Percentiles rank a stretch among this genome's conserved stretches.
Conservation (phyloP, 64 coral and sea anemone species). For the Pachyseris speciosa region DNA sequence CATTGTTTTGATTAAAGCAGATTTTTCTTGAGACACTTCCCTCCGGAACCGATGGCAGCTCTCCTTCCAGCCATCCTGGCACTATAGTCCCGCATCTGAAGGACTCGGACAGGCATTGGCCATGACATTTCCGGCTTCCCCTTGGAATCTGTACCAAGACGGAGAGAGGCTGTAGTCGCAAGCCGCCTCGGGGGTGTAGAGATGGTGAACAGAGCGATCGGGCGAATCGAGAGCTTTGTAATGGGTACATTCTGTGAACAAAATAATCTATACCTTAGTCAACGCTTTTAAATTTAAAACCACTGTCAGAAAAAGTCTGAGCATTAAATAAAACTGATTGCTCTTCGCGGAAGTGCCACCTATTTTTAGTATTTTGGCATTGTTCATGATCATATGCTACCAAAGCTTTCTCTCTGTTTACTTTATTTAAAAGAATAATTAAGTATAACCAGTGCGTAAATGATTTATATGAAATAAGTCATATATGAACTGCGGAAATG, state of each 20-base stretch:
- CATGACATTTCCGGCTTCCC: slow-evolving; percentile 40
- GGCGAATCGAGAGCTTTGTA: slow-evolving; percentile 31
- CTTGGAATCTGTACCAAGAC: slow-evolving; percentile 53
- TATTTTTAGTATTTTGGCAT: too few species aligned
- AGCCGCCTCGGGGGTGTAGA: not conserved
- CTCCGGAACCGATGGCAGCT: slow-evolving; percentile 30
- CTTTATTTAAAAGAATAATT: too few species aligned
- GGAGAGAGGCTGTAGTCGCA: not conserved
- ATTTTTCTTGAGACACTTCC: slow-evolving; percentile 32
- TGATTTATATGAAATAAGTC: too few species aligned
- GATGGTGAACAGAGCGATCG: slow-evolving; percentile 8
- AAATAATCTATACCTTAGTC: not conserved
- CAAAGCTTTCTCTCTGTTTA: too few species aligned
- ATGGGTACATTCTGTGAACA: not conserved
- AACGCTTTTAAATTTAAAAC: too few species aligned
- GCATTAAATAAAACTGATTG: too few species aligned
- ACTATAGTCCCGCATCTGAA: slow-evolving; percentile 6
- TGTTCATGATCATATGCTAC: too few species aligned
- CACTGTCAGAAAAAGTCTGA: too few species aligned
- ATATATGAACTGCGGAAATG: too few species aligned
- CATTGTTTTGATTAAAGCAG: slow-evolving; percentile 30
- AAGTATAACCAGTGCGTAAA: too few species aligned
- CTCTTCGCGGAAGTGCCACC: too few species aligned
- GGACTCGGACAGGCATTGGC: not conserved
- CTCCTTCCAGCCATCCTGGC: slow-evolving; percentile 47